Conservation (phyloP, 2,888 invertebrate genomes). For the Lasioglossum calceatum region DNA sequence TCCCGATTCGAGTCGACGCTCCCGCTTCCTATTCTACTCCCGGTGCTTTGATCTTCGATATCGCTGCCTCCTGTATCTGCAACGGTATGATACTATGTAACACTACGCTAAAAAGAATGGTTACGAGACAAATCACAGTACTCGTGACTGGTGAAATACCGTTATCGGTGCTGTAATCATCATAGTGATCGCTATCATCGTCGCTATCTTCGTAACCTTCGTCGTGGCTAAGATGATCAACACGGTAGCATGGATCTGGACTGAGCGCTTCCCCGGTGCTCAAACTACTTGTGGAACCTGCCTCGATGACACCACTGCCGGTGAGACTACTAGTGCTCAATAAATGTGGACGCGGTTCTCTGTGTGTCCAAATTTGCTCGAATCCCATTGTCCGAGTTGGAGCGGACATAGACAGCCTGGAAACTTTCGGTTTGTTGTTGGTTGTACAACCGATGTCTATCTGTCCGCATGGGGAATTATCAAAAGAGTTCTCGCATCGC, state of each 20-base stretch:
- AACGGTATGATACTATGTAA: constrained; percentile 27
- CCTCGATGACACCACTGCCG: constrained; percentile 87
- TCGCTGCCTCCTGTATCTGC: constrained; percentile 89
- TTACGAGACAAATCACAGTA: constrained; percentile 27
- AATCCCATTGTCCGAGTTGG: constrained; percentile 92
- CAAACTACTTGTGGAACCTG: constrained; percentile 93
- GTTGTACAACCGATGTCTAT: constrained; percentile 67
- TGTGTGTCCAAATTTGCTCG: constrained; percentile 93
- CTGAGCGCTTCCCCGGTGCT: constrained; percentile 93
- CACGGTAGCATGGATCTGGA: constrained; percentile 88
- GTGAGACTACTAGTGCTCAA: constrained; percentile 91
- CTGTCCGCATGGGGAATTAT: constrained; percentile 70
- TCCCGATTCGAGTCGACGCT: constrained; percentile 72
- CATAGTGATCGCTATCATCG: constrained; percentile 94
- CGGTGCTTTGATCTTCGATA: constrained; percentile 84
- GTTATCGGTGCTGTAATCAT: constrained; percentile 94
- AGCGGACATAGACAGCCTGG: constrained; percentile 93
- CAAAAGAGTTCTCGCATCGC: constrained; percentile 86
- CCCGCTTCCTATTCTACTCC: constrained; percentile 80
- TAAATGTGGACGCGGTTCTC: constrained; percentile 94
- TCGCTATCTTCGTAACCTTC: constrained; percentile 93
- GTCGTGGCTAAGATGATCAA: constrained; percentile 90
- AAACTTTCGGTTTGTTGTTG: constrained; percentile 85
- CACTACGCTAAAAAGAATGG: not conserved
- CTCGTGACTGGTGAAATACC: constrained; percentile 82